phyloP scores from a whole-genome alignment of 2,888 invertebrate genomes.

The Oscheius onirici region DNA sequence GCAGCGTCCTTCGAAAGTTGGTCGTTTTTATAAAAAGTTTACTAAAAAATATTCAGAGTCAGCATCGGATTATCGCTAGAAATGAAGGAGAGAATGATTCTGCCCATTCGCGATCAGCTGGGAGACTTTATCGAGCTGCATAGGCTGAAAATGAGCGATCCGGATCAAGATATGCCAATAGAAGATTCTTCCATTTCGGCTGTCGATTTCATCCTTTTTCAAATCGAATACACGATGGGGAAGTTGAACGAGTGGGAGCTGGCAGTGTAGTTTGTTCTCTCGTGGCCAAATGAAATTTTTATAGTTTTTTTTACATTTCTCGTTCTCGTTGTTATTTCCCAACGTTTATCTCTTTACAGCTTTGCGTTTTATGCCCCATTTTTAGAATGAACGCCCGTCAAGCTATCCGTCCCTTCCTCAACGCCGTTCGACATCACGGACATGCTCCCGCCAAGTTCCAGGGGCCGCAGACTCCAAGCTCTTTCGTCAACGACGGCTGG shows the following conservation, averaged over 20 bases:
- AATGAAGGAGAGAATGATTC: slow-evolving; percentile 7
- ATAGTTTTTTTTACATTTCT: too few species aligned
- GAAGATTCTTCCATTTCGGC: neutral
- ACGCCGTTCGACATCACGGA: too few species aligned
- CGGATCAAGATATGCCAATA: neutral
- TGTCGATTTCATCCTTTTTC: slow-evolving; percentile 6
- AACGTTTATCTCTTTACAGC: too few species aligned
- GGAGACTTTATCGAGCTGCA: slow-evolving; percentile 23
- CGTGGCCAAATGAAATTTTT: too few species aligned
- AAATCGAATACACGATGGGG: slow-evolving; percentile 1
- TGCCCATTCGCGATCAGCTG: slow-evolving; percentile 9
- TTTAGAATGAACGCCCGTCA: too few species aligned
- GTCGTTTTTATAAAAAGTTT: neutral
- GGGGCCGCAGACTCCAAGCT: slow-evolving; percentile 60
- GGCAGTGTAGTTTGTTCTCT: too few species aligned
- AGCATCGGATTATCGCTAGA: neutral
- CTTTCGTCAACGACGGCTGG: slow-evolving; percentile 66
- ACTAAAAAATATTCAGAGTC: neutral
- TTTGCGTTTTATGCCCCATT: too few species aligned
- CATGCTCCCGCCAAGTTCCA: slow-evolving; percentile 49
- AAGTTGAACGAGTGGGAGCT: neutral
- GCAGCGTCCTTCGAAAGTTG: slow-evolving; percentile 1
- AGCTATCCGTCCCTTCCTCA: too few species aligned
- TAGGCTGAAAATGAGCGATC: neutral
- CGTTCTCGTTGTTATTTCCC: too few species aligned